Evolutionary conservation across 1,140 invertebrate genomes (phyloP).

Genomic region (Apis cerana): DNA sequence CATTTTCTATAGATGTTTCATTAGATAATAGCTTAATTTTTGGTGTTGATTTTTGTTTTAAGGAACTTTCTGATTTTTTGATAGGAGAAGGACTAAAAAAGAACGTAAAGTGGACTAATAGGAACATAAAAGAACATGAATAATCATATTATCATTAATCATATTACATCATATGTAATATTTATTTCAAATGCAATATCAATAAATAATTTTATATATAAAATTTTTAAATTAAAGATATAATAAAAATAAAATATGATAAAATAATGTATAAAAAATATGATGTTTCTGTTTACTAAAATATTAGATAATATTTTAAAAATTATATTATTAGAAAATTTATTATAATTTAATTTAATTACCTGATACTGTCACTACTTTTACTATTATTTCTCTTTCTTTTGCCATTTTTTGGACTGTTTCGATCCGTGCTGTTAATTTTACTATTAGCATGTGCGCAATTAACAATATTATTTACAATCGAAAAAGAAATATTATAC

Average conservation of each 20-base stretch:
- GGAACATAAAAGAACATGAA: too few species aligned
- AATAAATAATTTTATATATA: too few species aligned
- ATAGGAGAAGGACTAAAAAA: conserved; percentile 51
- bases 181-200: neutral
- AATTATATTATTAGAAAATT: too few species aligned
- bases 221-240: too few species aligned
- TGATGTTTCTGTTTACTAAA: too few species aligned
- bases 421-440: conserved; percentile 33
- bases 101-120: too few species aligned
- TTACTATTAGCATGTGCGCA: conserved; percentile 54
- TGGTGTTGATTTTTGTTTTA: conserved; percentile 36
- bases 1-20: conserved; percentile 23
- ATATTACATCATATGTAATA: neutral
- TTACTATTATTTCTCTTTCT: conserved; percentile 57
- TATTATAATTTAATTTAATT: neutral
- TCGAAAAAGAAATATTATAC: conserved; percentile 3
- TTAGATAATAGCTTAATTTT: conserved; percentile 30
- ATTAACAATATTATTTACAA: conserved; percentile 61
- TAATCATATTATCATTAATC: neutral
- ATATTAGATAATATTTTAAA: too few species aligned
- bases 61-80: conserved; percentile 47
- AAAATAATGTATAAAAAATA: too few species aligned
- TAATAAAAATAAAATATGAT: too few species aligned
- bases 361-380: conserved; percentile 29
- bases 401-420: conserved; percentile 41